Evolutionary conservation across 1,140 invertebrate species (phyloP).

Genomic region (Philotrypesis tridentata): DNA sequence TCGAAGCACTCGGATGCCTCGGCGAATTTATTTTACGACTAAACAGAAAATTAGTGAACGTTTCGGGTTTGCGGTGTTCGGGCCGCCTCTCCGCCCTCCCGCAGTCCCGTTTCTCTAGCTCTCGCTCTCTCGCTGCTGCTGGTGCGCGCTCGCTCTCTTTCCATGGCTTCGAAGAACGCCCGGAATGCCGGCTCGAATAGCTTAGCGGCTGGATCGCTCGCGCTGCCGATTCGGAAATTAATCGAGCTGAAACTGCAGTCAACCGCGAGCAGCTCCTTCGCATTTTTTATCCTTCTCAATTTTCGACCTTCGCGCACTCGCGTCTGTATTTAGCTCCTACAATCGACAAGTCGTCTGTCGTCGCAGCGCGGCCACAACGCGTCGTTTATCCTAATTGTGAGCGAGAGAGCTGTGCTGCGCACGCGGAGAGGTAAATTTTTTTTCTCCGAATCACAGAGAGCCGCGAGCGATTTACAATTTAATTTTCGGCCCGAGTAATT

Average conservation of each 20-base stretch:
- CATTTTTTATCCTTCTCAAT: too few relatives aligned
- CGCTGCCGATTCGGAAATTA: constrained; percentile 54
- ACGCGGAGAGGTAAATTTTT: constrained; percentile 14
- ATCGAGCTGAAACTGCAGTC: constrained; percentile 50
- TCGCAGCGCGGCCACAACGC: too few relatives aligned
- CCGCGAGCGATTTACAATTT: constrained; percentile 62
- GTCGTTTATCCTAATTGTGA: too few relatives aligned
- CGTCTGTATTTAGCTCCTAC: too few relatives aligned
- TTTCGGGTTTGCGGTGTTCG: constrained; percentile 68
- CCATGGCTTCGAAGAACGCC: constrained; percentile 30
- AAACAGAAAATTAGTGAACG: constrained; percentile 73
- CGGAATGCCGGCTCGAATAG: constrained; percentile 40
- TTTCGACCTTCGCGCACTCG: too few relatives aligned
- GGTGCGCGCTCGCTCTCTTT: too few relatives aligned
- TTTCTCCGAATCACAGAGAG: constrained; percentile 24
- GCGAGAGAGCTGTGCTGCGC: too few relatives aligned
- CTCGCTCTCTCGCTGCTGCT: background rate
- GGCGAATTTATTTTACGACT: constrained; percentile 72
- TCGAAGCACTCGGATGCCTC: constrained; percentile 59
- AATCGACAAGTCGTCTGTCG: too few relatives aligned
- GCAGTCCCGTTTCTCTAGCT: background rate
- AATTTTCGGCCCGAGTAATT: constrained; percentile 65
- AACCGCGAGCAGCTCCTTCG: constrained; percentile 12
- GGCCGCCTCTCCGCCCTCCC: constrained; percentile 43
- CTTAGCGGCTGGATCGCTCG: constrained; percentile 37